A percentile compares a stretch with the other conserved stretches of the same genome.
phyloP scores from a whole-genome alignment of 2,113 vertebrate genomes.

The Manacus vitellinus region DNA sequence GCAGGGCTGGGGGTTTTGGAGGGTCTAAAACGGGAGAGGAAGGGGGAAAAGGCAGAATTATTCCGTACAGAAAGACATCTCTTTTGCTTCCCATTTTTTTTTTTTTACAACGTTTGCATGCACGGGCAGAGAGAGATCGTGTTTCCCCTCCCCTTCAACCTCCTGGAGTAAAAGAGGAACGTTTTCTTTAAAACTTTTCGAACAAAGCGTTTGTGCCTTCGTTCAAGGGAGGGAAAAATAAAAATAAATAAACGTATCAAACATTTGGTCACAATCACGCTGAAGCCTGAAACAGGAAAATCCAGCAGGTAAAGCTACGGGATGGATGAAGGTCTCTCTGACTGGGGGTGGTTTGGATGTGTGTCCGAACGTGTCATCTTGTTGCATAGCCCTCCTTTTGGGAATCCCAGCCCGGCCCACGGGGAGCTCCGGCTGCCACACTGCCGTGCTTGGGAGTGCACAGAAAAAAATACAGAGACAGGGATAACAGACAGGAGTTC shows the following conservation, averaged over 20 bases:
- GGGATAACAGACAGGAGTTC: neutral
- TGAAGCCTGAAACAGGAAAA: constrained; percentile 81
- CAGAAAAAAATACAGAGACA: constrained; percentile 16
- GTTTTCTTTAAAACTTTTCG: constrained; percentile 54
- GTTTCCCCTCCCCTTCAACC: constrained; percentile 6
- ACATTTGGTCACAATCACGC: constrained; percentile 92
- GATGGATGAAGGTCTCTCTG: constrained; percentile 66
- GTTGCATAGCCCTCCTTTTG: constrained; percentile 89
- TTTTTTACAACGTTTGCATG: constrained; percentile 36
- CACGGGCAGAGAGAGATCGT: constrained; percentile 46
- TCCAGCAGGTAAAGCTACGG: constrained; percentile 83
- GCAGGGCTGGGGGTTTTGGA: neutral
- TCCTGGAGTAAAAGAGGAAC: constrained; percentile 35
- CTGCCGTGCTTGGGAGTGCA: constrained; percentile 7
- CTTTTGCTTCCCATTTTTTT: neutral
- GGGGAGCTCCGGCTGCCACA: neutral
- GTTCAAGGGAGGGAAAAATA: neutral
- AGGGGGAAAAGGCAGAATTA: neutral
- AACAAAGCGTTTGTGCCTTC: constrained; percentile 76
- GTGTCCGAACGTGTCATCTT: constrained; percentile 77
- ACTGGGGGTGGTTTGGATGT: constrained; percentile 23
- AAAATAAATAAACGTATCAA: constrained; percentile 72
- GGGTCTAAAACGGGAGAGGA: neutral
- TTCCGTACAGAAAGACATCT: neutral
- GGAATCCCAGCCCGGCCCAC: constrained; percentile 3